Base-by-base conservation (phyloP, 2,797 vertebrate species). In the Fundulus diaphanus region DNA sequence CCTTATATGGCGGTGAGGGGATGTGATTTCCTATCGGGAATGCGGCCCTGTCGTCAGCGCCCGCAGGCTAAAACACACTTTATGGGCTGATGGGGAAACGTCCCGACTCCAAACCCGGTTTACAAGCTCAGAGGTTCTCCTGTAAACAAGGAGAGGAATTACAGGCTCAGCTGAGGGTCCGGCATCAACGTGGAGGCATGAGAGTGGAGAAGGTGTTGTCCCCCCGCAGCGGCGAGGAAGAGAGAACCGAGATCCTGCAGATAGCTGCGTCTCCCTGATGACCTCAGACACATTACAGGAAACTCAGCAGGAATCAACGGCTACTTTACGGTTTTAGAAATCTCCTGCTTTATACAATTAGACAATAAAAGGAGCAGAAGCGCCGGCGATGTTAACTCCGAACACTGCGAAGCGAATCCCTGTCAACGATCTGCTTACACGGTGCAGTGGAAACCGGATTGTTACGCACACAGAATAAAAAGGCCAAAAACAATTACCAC, bases 1-100 rank as follows among this genome's bases (percentile, higher is more conserved):
- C 89, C 92, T 87, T 91, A 76, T 91, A 87, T n/a, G 87, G 88
- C 79, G 71, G 70, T 76, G 76, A 85, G 77, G 74, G 85, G 87
- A 80, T 87, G 76, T 74, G 75, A 57, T 85, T 70, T 83, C 77
- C 80, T 82, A 78, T 65, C 74, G 74, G 49, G 82, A 89, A 88
- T 88, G 87, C 67, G 66, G 63, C 81, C 70, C 68, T 84, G 85
- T 82, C 81, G 72, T 89, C 88, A 82, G 20, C 24, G 74, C 72
- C 68, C 74, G 35, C 44, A 63, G 24, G 78, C 49, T 72, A 80
- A 72, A 72, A 82, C 73, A 70, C 80, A 33, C 11, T 33, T 66
- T 82, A 83, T 76, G 71, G 31, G 63, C 70, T 22, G 61, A 72
- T 73, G 57, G 78, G 46, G 33, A 15, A 75, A 79, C 68, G 29